Conservation (phyloP, 2,113 vertebrate genomes). For the Callaeas wilsoni region DNA sequence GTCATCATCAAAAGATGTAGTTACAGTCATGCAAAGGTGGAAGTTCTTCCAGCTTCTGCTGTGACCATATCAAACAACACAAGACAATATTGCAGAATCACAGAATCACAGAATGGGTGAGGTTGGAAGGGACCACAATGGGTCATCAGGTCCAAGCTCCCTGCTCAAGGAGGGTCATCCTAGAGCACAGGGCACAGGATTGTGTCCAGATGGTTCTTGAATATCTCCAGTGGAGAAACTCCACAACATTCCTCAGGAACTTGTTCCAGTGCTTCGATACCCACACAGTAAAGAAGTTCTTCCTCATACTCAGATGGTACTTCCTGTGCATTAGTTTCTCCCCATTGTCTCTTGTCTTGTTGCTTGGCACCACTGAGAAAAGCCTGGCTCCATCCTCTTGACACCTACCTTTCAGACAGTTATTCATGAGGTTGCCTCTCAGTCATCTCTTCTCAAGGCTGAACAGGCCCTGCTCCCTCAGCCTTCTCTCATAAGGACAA, state of each 20-base stretch:
- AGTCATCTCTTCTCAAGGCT: not conserved
- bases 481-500: not conserved
- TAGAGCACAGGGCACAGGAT: not conserved
- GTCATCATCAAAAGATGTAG: not conserved
- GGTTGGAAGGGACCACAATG: not conserved
- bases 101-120: not conserved
- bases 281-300: not conserved
- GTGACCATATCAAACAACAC: not conserved
- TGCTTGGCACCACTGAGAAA: not conserved
- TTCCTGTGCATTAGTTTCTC: not conserved
- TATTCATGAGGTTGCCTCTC: not conserved
- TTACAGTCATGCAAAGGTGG: not conserved
- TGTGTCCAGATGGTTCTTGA: not conserved
- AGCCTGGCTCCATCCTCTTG: not conserved
- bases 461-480: not conserved
- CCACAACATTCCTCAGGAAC: not conserved
- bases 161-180: not conserved
- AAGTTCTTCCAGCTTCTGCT: not conserved
- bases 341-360: not conserved
- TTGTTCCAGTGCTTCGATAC: not conserved
- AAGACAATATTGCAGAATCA: not conserved
- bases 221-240: not conserved
- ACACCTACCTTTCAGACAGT: not conserved
- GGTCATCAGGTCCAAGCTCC: not conserved
- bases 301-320: not conserved